Base-by-base conservation (phyloP, 1,140 invertebrate genomes). In the Drosophila sp. region DNA sequence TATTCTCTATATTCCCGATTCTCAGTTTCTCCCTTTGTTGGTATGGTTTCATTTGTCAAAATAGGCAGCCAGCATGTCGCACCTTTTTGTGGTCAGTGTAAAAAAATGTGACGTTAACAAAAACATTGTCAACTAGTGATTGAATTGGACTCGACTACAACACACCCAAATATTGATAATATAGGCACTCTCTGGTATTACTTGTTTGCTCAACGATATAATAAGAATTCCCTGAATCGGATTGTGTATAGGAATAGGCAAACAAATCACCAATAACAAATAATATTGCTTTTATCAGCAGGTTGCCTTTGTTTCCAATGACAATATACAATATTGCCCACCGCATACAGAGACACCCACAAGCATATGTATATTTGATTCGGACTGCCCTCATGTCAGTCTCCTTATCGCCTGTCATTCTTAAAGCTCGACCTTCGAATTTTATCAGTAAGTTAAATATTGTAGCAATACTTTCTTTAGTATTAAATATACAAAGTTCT, bases 261-360 rank as follows among this genome's bases (percentile, higher is more conserved):
- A 71, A 71, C 59, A 64, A 71, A 56, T 71, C 67, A 54, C 32
- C 50, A 71, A 64, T 71, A 21, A 54, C 59, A 64, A 64, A 64
- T 65, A 72, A 65, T 38, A 57, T 72, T 64, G 61, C 16, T 46
- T 57, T 65, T 64, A 54, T 48, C 50, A 54, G 38, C 11, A 13
- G 14, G 29, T 38, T 27, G 7, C 25, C n/a, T 34, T 59, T 41
- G 45, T 16, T 54, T 54, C 2, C 11, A 34, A 11, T 41, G 51
- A 48, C 45, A 64, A 13, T 38, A n/a, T n/a, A n/a, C 36, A 38
- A 38, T 38, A 38, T 13, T 13, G 3, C 5, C 4, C 4, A 38
- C 11, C n/a, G 11, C 11, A 6, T 4, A 38, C 36, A 13, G 0
- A 13, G 36, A 0, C 11, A 38, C n/a, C 9, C 11, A n/a, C n/a